Conservation (phyloP, 2,888 invertebrate genomes). For the Drosophila nigricruria region DNA sequence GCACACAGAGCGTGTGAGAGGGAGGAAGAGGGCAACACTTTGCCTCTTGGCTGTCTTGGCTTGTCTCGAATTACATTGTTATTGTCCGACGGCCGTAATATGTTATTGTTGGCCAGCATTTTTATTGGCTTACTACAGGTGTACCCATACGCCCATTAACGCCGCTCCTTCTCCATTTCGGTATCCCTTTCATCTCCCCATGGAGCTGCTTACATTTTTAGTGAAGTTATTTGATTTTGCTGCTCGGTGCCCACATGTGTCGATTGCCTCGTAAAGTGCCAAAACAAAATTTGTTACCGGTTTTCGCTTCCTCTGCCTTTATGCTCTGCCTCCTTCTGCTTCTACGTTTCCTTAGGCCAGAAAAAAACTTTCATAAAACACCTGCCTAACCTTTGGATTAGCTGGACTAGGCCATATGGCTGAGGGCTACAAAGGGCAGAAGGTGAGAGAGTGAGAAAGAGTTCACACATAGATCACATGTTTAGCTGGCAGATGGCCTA, state of each 20-base stretch:
- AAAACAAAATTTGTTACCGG: constrained; percentile 50
- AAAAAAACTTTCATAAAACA: constrained; percentile 48
- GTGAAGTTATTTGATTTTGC: constrained; percentile 71
- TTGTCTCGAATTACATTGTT: constrained; percentile 54
- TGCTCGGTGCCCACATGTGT: constrained; percentile 53
- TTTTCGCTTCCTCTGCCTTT: background rate
- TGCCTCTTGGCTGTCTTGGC: constrained; percentile 12
- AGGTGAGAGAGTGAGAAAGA: background rate
- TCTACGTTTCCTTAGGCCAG: background rate
- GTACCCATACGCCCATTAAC: constrained; percentile 59
- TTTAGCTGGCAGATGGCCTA: constrained; percentile 59
- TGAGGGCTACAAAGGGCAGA: background rate
- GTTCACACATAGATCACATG: constrained; percentile 43
- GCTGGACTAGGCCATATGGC: constrained; percentile 19
- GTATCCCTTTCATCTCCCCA: constrained; percentile 13
- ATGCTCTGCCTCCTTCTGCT: background rate
- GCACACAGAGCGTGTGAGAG: constrained; percentile 7
- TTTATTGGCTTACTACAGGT: constrained; percentile 74
- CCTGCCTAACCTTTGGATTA: constrained; percentile 47
- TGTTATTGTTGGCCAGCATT: constrained; percentile 70
- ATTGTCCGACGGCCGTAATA: constrained; percentile 69
- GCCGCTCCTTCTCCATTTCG: background rate
- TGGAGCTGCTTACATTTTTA: constrained; percentile 57
- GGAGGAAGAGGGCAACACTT: background rate
- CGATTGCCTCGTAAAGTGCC: constrained; percentile 58